Evolutionary conservation across 1,140 invertebrate genomes (phyloP).

Genomic region (Steinernema feltiae): DNA sequence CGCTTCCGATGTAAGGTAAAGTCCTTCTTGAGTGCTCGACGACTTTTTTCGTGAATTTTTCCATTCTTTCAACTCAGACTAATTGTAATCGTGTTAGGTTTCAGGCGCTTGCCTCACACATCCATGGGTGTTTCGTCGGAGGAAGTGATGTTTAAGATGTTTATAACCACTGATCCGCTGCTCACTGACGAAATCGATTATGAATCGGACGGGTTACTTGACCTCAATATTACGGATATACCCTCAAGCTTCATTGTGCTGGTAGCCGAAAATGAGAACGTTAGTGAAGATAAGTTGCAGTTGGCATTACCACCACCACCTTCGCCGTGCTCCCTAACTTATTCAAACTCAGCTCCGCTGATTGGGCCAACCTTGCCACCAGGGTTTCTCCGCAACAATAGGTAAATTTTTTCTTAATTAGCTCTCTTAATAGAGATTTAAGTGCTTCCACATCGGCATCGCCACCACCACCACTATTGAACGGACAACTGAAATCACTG

Average conservation of each 20-base stretch:
- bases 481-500: not conserved
- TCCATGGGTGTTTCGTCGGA: constrained; percentile 1
- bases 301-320: not conserved
- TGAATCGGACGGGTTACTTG: not conserved
- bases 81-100: not conserved
- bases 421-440: not conserved
- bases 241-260: constrained; percentile 3
- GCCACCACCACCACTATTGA: not conserved
- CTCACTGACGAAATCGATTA: constrained; percentile 9
- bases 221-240: not conserved
- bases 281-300: not conserved
- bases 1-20: not conserved
- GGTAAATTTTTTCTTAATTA: not conserved
- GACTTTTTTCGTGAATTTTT: too few species aligned
- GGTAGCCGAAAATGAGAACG: not conserved
- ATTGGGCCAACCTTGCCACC: not conserved
- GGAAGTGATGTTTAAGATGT: not conserved
- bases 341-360: not conserved
- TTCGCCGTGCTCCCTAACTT: not conserved
- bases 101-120: not conserved
- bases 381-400: not conserved
- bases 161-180: not conserved
- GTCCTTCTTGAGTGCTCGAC: not conserved
- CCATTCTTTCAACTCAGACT: too few species aligned
- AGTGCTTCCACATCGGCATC: not conserved